phyloP scores from a whole-genome alignment of 2,888 invertebrate species.

The Bellardia bayeri region DNA sequence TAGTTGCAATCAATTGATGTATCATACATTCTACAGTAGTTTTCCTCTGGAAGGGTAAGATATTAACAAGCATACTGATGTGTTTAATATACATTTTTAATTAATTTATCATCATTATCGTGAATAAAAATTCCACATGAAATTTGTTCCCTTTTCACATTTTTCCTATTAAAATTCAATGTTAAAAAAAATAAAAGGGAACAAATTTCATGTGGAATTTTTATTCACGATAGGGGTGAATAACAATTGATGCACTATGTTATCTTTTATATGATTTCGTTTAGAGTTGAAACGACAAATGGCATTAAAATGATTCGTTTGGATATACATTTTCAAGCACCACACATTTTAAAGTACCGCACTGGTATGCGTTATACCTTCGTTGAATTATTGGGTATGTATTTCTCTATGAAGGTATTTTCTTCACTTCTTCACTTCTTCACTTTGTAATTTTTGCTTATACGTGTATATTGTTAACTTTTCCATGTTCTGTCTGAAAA shows the following conservation, averaged over 20 bases:
- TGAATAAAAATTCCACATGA: too few relatives aligned
- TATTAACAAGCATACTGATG: not conserved
- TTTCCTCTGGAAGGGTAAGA: slow-evolving; percentile 76
- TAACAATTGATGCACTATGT: not conserved
- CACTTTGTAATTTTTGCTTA: not conserved
- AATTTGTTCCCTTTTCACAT: too few relatives aligned
- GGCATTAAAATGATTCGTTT: slow-evolving; percentile 73
- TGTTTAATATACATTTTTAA: not conserved
- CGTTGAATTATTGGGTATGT: slow-evolving; percentile 83
- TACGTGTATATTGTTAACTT: not conserved
- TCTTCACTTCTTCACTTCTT: not conserved
- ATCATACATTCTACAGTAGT: slow-evolving; percentile 75
- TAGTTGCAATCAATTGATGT: slow-evolving; percentile 80
- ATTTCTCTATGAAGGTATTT: not conserved
- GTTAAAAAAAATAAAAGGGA: too few relatives aligned
- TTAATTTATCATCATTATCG: too few relatives aligned
- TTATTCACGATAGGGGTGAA: too few relatives aligned
- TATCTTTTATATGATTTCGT: not conserved
- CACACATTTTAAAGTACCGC: slow-evolving; percentile 83
- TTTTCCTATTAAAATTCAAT: too few relatives aligned
- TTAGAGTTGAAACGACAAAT: slow-evolving; percentile 57
- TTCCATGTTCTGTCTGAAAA: not conserved
- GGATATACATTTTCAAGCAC: slow-evolving; percentile 83
- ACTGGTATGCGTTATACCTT: slow-evolving; percentile 83
- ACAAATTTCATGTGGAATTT: too few relatives aligned